Conservation (phyloP, 2,888 invertebrate species). For the Petrolisthes cinctipes region DNA sequence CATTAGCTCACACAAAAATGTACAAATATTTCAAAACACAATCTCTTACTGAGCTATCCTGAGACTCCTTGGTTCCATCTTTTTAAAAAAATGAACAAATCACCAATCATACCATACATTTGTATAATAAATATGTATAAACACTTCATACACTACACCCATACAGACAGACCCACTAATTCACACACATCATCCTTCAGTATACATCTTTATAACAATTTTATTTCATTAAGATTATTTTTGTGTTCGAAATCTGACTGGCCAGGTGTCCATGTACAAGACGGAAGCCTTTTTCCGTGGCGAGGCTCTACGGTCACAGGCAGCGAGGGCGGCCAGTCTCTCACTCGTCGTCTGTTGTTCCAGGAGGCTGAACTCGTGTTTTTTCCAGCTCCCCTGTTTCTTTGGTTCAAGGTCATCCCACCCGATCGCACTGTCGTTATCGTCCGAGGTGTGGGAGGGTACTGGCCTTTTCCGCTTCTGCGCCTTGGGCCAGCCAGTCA, state of each 20-base stretch:
- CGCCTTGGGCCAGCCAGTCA: constrained; percentile 64
- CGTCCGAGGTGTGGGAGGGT: constrained; percentile 59
- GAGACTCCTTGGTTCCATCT: constrained; percentile 61
- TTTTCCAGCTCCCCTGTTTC: constrained; percentile 45
- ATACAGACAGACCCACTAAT: constrained; percentile 37
- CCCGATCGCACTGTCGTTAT: constrained; percentile 63
- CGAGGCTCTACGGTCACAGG: constrained; percentile 61
- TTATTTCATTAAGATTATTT: constrained; percentile 48
- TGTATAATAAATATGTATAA: constrained; percentile 62
- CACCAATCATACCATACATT: constrained; percentile 50
- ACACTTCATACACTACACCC: constrained; percentile 40
- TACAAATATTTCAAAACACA: constrained; percentile 50
- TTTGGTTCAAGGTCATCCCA: constrained; percentile 60
- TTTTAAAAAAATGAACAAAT: constrained; percentile 45
- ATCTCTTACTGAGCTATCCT: constrained; percentile 57
- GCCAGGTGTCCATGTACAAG: constrained; percentile 63
- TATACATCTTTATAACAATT: constrained; percentile 37
- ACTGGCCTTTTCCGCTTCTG: constrained; percentile 52
- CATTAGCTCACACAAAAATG: constrained; percentile 37
- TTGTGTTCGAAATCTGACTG: constrained; percentile 62
- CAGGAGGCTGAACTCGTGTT: constrained; percentile 45
- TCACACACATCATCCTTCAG: constrained; percentile 39
- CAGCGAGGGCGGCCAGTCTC: constrained; percentile 53
- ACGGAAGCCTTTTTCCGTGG: constrained; percentile 61
- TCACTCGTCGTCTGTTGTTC: constrained; percentile 41